Conservation (phyloP, 2,113 vertebrate genomes). For the Ranitomeya variabilis region DNA sequence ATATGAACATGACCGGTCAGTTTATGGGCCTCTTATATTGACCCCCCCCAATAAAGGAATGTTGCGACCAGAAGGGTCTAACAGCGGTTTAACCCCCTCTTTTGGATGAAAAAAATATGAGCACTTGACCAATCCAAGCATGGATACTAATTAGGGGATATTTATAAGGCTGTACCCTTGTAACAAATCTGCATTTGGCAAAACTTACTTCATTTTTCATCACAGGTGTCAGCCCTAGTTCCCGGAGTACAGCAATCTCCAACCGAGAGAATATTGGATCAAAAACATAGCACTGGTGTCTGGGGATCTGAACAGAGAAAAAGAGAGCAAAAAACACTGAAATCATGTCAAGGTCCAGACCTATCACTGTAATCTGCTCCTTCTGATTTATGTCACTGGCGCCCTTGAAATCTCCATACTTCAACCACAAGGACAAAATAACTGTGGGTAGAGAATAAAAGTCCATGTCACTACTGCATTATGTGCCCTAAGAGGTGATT, state of each 20-base stretch:
- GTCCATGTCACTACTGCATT: neutral
- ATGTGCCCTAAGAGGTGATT: too few species aligned
- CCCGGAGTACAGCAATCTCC: constrained; percentile 73
- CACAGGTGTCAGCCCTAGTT: constrained; percentile 79
- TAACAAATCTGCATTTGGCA: too few species aligned
- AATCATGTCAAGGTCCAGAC: neutral
- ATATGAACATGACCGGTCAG: too few species aligned
- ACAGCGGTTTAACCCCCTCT: too few species aligned
- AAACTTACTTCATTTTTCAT: constrained; percentile 84
- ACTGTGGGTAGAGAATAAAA: neutral
- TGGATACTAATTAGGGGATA: too few species aligned
- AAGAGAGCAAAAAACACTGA: neutral
- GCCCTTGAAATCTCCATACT: neutral
- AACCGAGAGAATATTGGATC: constrained; percentile 82
- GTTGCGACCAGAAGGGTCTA: too few species aligned
- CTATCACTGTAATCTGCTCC: too few species aligned
- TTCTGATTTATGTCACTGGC: neutral
- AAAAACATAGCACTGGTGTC: constrained; percentile 71
- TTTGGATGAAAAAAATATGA: too few species aligned
- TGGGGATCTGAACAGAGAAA: constrained; percentile 66
- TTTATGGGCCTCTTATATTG: too few species aligned
- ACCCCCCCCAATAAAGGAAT: too few species aligned
- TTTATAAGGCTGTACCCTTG: too few species aligned
- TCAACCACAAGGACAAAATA: neutral
- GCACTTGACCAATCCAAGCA: neutral